phyloP scores from a whole-genome alignment of 2,113 vertebrate species.

The Chroicocephalus ridibundus region DNA sequence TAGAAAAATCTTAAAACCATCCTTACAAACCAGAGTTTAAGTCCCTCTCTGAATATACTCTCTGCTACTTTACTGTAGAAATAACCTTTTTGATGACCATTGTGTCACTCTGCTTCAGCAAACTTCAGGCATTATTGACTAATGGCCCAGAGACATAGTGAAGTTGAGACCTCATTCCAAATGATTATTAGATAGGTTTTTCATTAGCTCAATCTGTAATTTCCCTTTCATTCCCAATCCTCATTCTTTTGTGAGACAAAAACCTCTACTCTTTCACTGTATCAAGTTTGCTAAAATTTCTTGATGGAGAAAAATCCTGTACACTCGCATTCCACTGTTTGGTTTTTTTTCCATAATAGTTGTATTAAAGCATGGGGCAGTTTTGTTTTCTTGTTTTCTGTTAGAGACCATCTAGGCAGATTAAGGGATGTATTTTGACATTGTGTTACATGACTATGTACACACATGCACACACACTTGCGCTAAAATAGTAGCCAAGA shows the following conservation, averaged over 20 bases:
- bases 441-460: not conserved
- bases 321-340: not conserved
- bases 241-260: not conserved
- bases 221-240: not conserved
- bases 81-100: not conserved
- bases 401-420: not conserved
- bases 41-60: not conserved
- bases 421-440: constrained; percentile 30
- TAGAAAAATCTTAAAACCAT: not conserved
- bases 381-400: not conserved
- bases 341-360: not conserved
- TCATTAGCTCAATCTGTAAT: not conserved
- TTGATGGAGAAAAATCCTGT: not conserved
- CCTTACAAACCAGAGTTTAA: not conserved
- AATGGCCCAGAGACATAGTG: not conserved
- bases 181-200: not conserved
- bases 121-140: not conserved
- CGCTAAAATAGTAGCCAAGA: not conserved
- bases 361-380: not conserved
- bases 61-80: not conserved
- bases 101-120: not conserved
- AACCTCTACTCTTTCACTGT: not conserved
- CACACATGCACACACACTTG: not conserved
- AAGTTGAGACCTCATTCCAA: not conserved
- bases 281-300: not conserved